Evolutionary conservation across 2,888 invertebrate genomes (phyloP).

Genomic region (Chymomyza caudatula): DNA sequence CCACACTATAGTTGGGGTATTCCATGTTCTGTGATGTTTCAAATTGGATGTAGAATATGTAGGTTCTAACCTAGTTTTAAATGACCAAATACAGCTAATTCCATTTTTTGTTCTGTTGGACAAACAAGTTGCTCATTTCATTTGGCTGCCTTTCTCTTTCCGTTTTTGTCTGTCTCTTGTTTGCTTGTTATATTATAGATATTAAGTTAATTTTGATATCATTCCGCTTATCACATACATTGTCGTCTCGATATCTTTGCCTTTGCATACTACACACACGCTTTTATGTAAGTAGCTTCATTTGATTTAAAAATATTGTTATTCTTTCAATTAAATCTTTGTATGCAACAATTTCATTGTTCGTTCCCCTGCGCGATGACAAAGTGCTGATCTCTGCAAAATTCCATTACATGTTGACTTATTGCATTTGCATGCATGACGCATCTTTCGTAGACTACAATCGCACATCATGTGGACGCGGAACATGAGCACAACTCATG

Average conservation of each 20-base stretch:
- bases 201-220: constrained; percentile 1
- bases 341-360: no score
- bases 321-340: background rate
- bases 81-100: no score
- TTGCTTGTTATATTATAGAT: background rate
- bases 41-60: no score
- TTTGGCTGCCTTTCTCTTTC: background rate
- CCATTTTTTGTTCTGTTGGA: no score
- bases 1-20: no score
- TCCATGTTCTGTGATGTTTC: no score
- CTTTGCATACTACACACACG: background rate
- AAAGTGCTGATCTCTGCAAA: background rate
- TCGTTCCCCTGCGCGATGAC: no score
- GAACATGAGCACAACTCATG: background rate
- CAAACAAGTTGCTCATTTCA: background rate
- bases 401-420: background rate
- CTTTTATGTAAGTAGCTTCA: background rate
- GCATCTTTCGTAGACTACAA: background rate
- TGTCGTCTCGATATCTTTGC: background rate
- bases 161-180: background rate
- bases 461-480: background rate
- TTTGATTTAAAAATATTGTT: background rate
- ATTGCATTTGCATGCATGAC: background rate
- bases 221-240: background rate
- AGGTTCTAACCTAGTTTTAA: no score